Conservation (phyloP, 2,113 vertebrate genomes). For the Falcunculus frontatus region DNA sequence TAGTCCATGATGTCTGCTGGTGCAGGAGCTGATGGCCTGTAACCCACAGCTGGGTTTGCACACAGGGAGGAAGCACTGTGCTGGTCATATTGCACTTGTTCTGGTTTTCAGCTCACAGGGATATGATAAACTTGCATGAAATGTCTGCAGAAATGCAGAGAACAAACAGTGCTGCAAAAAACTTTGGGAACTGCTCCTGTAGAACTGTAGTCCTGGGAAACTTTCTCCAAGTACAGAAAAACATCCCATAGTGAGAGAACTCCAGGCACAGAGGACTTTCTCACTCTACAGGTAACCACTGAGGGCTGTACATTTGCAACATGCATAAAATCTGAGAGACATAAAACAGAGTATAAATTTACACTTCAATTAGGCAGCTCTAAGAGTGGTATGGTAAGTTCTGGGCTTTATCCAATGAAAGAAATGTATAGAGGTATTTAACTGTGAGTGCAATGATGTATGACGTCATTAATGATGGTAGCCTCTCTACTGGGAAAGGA, state of each 20-base stretch:
- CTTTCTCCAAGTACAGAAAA: background rate
- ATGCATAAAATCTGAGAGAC: background rate
- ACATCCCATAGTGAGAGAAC: background rate
- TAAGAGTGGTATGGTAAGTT: background rate
- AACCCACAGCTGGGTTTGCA: background rate
- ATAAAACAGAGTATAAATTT: background rate
- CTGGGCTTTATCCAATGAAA: background rate
- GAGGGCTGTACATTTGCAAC: background rate
- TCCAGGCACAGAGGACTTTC: background rate
- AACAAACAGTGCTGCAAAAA: background rate
- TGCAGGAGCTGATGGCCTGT: background rate
- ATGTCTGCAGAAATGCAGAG: background rate
- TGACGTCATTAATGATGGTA: background rate
- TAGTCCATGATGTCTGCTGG: background rate
- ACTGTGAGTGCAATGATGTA: background rate
- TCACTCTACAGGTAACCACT: background rate
- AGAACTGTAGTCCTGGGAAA: background rate
- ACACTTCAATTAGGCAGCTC: background rate
- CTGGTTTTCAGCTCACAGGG: background rate
- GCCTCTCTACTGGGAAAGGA: background rate
- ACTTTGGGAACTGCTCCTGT: background rate
- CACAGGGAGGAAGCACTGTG: accelerated
- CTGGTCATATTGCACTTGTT: background rate
- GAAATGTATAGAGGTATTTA: background rate
- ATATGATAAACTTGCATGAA: background rate